Conservation (phyloP, 2,797 vertebrate genomes). For the Botia almorhae region DNA sequence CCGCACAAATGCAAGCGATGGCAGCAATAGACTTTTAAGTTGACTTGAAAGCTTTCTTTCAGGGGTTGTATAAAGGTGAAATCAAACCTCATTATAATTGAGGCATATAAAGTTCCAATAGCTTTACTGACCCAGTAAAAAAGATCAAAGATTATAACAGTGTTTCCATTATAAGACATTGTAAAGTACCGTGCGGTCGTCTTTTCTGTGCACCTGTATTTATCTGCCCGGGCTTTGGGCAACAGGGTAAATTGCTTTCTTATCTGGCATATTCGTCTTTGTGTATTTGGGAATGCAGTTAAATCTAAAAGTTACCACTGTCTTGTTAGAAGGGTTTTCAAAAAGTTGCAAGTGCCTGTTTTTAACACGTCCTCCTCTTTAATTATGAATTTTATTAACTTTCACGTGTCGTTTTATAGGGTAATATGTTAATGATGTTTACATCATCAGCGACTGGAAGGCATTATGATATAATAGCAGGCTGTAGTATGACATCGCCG, state of each 20-base stretch:
- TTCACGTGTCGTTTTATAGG: too few species aligned
- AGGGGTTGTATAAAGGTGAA: not conserved
- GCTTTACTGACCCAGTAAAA: not conserved
- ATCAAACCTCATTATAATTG: not conserved
- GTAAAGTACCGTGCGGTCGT: not conserved
- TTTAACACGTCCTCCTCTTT: not conserved
- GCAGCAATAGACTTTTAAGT: not conserved
- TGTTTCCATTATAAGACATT: slow-evolving; percentile 23
- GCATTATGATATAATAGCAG: not conserved
- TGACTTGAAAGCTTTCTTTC: not conserved
- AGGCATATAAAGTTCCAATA: not conserved
- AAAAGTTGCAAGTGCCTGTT: slow-evolving; percentile 4
- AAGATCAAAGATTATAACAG: slow-evolving; percentile 1
- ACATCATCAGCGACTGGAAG: not conserved
- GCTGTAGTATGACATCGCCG: not conserved
- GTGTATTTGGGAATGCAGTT: slow-evolving; percentile 15
- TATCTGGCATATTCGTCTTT: slow-evolving; percentile 24
- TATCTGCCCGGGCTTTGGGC: slow-evolving; percentile 34
- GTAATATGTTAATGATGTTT: too few species aligned
- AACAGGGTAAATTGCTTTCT: slow-evolving; percentile 28
- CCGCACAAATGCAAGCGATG: not conserved
- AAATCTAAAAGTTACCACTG: slow-evolving; percentile 10
- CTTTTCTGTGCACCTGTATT: slow-evolving; percentile 1
- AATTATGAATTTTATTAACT: not conserved
- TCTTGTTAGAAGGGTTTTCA: not conserved